phyloP scores from a whole-genome alignment of 1,140 invertebrate species.

The Sarcophaga peregrina region DNA sequence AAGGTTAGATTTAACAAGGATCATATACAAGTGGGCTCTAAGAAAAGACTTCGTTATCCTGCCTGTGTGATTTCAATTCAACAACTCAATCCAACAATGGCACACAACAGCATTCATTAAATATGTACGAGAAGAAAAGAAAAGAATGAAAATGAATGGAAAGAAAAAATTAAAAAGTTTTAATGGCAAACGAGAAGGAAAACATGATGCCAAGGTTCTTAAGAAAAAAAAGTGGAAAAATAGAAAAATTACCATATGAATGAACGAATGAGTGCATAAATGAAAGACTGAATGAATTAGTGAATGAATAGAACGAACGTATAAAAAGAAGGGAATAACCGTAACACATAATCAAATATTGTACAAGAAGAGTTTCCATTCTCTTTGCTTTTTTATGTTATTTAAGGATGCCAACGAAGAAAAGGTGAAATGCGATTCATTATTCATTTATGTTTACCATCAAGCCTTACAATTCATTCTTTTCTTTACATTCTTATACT shows the following conservation, averaged over 20 bases:
- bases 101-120: not conserved
- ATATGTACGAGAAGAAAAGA: not conserved
- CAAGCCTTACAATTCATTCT: not conserved
- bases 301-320: too few relatives aligned
- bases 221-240: not conserved
- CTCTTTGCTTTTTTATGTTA: not conserved
- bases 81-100: too few relatives aligned
- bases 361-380: not conserved
- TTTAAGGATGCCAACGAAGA: not conserved
- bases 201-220: not conserved
- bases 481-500: not conserved
- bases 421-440: slow-evolving; percentile 13
- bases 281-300: too few relatives aligned
- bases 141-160: not conserved
- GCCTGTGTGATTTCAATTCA: not conserved
- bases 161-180: slow-evolving; percentile 29
- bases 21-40: not conserved
- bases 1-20: slow-evolving; percentile 1
- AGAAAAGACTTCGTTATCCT: not conserved
- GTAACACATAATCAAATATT: slow-evolving; percentile 15
- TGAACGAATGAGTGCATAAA: not conserved
- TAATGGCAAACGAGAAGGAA: slow-evolving; percentile 3
- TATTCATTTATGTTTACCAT: not conserved
- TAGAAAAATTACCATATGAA: slow-evolving; percentile 14
- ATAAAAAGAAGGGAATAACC: not conserved